Evolutionary conservation across 2,113 vertebrate species (phyloP), one percentile per base, ranked within the genome.

Genomic region (Eurystomus gularis): DNA sequence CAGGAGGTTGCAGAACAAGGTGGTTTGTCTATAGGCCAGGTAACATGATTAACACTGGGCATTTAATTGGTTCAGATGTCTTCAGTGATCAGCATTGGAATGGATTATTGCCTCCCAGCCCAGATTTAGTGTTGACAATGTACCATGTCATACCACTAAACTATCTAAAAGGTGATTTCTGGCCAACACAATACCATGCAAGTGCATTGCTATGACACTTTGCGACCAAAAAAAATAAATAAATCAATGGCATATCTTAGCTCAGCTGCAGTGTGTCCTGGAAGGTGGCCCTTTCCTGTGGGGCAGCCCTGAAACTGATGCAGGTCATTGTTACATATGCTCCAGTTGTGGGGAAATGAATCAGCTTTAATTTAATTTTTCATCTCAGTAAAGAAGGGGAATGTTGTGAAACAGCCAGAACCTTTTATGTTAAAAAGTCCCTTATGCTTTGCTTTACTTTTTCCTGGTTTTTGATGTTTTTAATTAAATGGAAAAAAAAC

Each of bases 161-260:
- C 82, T 97, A 82, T 90, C 82, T 92, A 83, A 82, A 93, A 95
- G 64, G 92, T 93, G 90, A 91, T 94, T 96, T 96, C 91, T 96
- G 86, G 77, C 73, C 83, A 85, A 73, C 33, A 82, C 29, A 68
- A 15, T 76, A 91, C 73, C 37, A 62, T 54, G 20, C 86, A 75
- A 66, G 46, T 54, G 42, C 52, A 80, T 93, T 86, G 51, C 51
- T 77, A 70, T 68, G 76, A 46, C 85, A 71, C 81, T 95, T 95
- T 90, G 85, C 86, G 71, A 86, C 66, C 60, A 44, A 58, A 64
- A 35, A 76, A 48, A 58, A 29, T 10, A 44, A 49, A 62, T 17
- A 62, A 62, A 31, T 54, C 52, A 71, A 18, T 3, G 20, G 33
- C 6, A 7, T 52, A 28, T 37, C 4, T 82, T 88, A 73, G 46